Conservation (phyloP, 2,113 vertebrate species). For the Columba livia region DNA sequence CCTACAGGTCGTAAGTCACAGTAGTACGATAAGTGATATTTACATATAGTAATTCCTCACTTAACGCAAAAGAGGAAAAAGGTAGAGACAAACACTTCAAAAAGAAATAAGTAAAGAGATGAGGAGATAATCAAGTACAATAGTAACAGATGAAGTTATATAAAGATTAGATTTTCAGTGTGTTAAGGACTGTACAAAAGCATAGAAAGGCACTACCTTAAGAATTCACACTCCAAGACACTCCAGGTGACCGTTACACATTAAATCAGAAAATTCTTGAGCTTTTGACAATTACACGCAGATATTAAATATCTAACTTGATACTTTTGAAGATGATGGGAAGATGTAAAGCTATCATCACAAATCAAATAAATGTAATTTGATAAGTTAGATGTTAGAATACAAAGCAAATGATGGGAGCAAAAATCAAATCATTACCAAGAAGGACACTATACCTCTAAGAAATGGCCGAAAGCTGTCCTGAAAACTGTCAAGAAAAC, state of each 20-base stretch:
- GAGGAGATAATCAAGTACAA: not conserved
- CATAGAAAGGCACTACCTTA: not conserved
- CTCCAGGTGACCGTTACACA: accelerated
- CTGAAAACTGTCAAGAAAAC: not conserved
- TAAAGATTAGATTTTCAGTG: not conserved
- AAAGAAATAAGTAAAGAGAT: not conserved
- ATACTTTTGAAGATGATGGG: not conserved
- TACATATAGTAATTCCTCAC: not conserved
- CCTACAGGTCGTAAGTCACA: not conserved
- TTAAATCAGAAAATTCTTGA: not conserved
- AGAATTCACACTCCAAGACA: not conserved
- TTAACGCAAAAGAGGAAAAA: not conserved
- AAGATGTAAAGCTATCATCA: not conserved
- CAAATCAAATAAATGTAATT: not conserved
- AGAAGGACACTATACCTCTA: accelerated
- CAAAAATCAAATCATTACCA: not conserved
- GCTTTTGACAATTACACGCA: not conserved
- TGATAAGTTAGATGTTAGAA: not conserved
- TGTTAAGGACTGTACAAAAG: not conserved
- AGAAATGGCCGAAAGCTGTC: not conserved
- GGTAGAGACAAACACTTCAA: not conserved
- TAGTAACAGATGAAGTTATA: not conserved
- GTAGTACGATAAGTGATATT: not conserved
- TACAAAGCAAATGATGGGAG: not conserved
- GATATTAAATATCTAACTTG: not conserved